Base-by-base conservation (phyloP, 1,140 invertebrate genomes). In the Eumeta japonica region DNA sequence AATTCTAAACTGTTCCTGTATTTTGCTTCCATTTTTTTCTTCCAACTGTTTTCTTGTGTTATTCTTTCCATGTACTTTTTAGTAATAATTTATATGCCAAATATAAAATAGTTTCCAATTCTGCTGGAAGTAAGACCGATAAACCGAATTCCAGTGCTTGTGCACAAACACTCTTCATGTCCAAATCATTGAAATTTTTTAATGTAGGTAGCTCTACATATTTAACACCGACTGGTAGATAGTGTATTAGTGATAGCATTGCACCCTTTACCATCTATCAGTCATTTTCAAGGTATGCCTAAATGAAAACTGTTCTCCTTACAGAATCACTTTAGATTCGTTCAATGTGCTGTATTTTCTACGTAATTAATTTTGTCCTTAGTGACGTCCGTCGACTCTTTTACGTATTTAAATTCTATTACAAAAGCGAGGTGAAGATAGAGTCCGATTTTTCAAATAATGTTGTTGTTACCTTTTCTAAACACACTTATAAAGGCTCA, bases 241-340 rank as follows among this genome's bases (percentile, higher is more conserved):
- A 10, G 35, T 15, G 49, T 52, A 19, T 40, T 16, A 9, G 45
- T 52, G 12, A 36, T 40, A 35, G 50, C 52, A 44, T 55, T 57
- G 32, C 41, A 52, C 19, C 52, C 39, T 37, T 57, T 57, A 2
- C 34, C 54, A 24, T 55, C 53, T 10, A 55, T 35, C 53, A 53
- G 53, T 53, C 11, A 50, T 24, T 3, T 31, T 13, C 28, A n/a
- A 18, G 39, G n/a, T n/a, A n/a, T 52, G 46, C 24, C 47, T 42
- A 31, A 50, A n/a, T n/a, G n/a, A n/a, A n/a, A n/a, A n/a, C n/a
- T n/a, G n/a, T n/a, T n/a, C n/a, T n/a, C n/a, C n/a, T n/a, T n/a
- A n/a, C n/a, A n/a, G n/a, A n/a, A n/a, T n/a, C n/a, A n/a, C n/a
- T n/a, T n/a, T n/a, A n/a, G n/a, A n/a, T n/a, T n/a, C n/a, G n/a